Conservation (phyloP, 2,888 invertebrate genomes). For the Agapetus fuscipes region DNA sequence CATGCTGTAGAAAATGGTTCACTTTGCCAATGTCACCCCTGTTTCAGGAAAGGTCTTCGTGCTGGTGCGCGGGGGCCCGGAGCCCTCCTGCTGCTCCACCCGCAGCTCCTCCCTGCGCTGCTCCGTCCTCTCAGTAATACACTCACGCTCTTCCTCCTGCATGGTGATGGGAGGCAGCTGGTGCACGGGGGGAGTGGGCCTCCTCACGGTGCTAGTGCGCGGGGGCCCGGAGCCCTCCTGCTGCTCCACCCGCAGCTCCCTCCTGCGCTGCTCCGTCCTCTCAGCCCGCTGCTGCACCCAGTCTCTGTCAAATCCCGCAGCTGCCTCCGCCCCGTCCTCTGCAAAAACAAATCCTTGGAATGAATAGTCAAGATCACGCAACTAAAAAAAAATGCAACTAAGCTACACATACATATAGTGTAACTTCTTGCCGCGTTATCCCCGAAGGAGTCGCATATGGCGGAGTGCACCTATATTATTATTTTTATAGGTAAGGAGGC, state of each 20-base stretch:
- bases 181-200: constrained; percentile 24
- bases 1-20: too few relatives aligned
- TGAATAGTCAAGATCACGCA: too few relatives aligned
- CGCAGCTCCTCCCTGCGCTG: constrained; percentile 28
- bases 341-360: too few relatives aligned
- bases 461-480: too few relatives aligned
- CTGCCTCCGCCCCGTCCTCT: not conserved
- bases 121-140: constrained; percentile 19
- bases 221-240: constrained; percentile 27
- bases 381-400: too few relatives aligned
- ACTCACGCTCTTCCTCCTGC: constrained; percentile 33
- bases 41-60: too few relatives aligned
- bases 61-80: constrained; percentile 24
- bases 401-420: too few relatives aligned
- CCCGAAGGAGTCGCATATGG: too few relatives aligned
- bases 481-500: too few relatives aligned
- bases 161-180: constrained; percentile 16
- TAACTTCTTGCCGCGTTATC: too few relatives aligned
- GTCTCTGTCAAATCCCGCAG: constrained; percentile 18
- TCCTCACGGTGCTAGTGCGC: constrained; percentile 17
- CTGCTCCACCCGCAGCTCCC: constrained; percentile 35
- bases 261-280: constrained; percentile 20
- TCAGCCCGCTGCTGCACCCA: constrained; percentile 15
- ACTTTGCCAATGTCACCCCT: too few relatives aligned
- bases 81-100: constrained; percentile 31